phyloP scores from a whole-genome alignment of 2,888 invertebrate species.

The Podabrus alpinus region DNA sequence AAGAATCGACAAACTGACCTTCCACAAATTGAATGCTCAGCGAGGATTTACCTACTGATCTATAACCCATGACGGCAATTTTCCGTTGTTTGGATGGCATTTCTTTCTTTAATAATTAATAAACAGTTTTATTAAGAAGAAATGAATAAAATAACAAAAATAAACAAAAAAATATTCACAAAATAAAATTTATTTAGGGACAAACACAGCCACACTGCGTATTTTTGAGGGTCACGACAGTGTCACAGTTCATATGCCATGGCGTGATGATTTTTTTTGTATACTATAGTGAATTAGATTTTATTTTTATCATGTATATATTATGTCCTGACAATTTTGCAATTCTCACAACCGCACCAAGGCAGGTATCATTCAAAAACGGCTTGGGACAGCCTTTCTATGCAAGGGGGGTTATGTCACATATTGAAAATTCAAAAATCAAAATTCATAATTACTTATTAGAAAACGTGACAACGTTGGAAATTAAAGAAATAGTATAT shows the following conservation, averaged over 20 bases:
- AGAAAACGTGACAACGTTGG: too few relatives aligned
- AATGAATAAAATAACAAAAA: background rate
- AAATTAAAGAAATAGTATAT: too few relatives aligned
- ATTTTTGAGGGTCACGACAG: background rate
- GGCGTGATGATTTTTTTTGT: too few relatives aligned
- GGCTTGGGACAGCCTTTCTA: too few relatives aligned
- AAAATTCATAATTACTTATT: too few relatives aligned
- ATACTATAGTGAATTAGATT: too few relatives aligned
- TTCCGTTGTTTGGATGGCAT: conserved; percentile 56
- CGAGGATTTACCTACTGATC: conserved; percentile 79
- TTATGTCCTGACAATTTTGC: too few relatives aligned
- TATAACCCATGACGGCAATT: conserved; percentile 57
- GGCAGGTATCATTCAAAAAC: too few relatives aligned
- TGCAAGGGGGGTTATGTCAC: too few relatives aligned
- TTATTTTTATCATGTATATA: too few relatives aligned
- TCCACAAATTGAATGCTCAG: conserved; percentile 97
- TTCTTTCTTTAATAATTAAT: conserved; percentile 24
- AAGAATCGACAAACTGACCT: conserved; percentile 96
- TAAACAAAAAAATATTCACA: background rate
- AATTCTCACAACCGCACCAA: too few relatives aligned
- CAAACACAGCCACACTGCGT: background rate
- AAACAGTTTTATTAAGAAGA: background rate
- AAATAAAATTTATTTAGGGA: background rate
- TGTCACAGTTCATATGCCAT: background rate
- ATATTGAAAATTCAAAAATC: too few relatives aligned